A percentile compares a stretch with the other conserved stretches of the same genome.
Conservation (phyloP, 2,113 vertebrate genomes). For the Sapayoa aenigma region DNA sequence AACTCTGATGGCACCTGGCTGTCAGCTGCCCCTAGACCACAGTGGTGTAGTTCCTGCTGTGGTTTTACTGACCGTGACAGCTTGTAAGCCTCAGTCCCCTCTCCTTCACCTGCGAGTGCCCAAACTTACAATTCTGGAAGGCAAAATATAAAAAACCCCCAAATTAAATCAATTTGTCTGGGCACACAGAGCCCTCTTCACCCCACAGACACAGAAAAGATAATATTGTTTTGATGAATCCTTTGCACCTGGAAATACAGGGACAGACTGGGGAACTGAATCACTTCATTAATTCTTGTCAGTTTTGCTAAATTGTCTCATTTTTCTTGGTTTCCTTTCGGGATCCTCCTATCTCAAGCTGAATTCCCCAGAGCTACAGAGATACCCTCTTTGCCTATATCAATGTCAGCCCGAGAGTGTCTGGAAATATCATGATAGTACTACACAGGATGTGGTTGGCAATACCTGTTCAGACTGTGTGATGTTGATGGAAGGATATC, state of each 20-base stretch:
- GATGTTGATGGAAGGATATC: not conserved
- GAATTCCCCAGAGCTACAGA: not conserved
- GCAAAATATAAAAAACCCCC: not conserved
- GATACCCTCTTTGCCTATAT: not conserved
- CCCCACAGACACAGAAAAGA: not conserved
- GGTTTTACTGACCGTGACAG: not conserved
- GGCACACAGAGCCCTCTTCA: not conserved
- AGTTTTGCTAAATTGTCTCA: conserved; percentile 24
- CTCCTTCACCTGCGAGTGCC: not conserved
- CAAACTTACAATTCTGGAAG: not conserved
- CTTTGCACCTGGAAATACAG: not conserved
- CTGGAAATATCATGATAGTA: not conserved
- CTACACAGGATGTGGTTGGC: not conserved
- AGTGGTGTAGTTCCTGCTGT: not conserved
- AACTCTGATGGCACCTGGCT: not conserved
- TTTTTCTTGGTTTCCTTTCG: not conserved
- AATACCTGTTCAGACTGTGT: not conserved
- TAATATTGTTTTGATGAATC: not conserved
- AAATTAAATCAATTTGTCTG: not conserved
- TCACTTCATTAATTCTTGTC: conserved; percentile 16
- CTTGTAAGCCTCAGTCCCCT: not conserved
- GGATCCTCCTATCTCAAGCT: not conserved
- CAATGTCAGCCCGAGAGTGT: not conserved
- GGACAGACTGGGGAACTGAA: not conserved
- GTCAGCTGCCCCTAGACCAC: not conserved